Base-by-base conservation (phyloP, 2,888 invertebrate species). In the Eristalis intricaria region DNA sequence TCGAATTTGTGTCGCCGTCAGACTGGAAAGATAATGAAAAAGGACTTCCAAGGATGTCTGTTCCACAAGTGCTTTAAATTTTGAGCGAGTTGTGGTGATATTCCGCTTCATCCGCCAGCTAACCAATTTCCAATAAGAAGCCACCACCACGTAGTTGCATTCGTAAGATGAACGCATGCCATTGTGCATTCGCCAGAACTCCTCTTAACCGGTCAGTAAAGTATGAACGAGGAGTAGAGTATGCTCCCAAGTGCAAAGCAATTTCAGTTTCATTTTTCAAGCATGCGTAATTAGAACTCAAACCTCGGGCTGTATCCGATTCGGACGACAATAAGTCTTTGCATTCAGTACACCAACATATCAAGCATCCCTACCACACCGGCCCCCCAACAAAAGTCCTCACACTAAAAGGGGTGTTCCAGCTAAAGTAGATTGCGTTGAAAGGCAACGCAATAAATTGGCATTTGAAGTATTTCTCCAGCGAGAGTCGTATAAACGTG, bases 391-490 rank as follows among this genome's bases (percentile, higher is more conserved):
- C 22, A 19, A 19, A 19, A n/a, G 19, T 19, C 50, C 50, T 50
- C 19, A 50, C 50, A 19, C 50, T 50, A 50, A 50, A 50, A 50
- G 50, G 50, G 50, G 50, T 50, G 50, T 50, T 29, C 4, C 58
- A 58, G 64, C 74, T 61, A 61, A 78, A 86, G 81, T 86, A 69
- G 76, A 85, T 85, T 79, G 79, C 77, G 66, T 43, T 83, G 66
- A 79, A 87, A 76, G 60, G 76, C 71, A 79, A 73, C 71, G 76
- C 84, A 87, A 87, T 84, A 87, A 87, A 87, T 87, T 84, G 87
- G 84, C 76, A 84, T 84, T 87, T 80, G 84, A 84, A 84, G 83
- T 75, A 87, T 83, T 64, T 76, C 69, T 32, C 84, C 76, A 76
- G 68, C 38, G 73, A 77, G 83, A 71, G 68, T 79, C 79, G 68